phyloP scores from a whole-genome alignment of 2,888 invertebrate genomes.

The Latrodectus hesperus region DNA sequence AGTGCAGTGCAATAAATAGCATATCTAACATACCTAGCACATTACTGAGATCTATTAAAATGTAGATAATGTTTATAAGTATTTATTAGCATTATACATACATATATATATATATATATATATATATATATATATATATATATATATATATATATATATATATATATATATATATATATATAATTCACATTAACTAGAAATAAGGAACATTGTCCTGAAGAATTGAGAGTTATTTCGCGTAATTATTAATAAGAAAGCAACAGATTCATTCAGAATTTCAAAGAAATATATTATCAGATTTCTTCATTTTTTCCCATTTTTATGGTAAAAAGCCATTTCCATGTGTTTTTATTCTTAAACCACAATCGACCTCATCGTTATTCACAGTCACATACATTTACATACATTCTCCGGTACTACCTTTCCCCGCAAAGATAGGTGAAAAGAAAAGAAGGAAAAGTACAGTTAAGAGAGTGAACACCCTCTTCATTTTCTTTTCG shows the following conservation, averaged over 20 bases:
- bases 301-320: background rate
- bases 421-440: conserved; percentile 19
- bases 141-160: no score
- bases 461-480: conserved; percentile 31
- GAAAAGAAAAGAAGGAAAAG: conserved; percentile 1
- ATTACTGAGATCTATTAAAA: no score
- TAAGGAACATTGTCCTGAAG: no score
- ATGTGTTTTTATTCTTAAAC: conserved; percentile 11
- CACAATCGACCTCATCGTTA: conserved; percentile 47
- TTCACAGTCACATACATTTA: conserved; percentile 53
- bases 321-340: conserved; percentile 35
- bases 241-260: background rate
- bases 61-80: no score
- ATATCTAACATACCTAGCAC: no score
- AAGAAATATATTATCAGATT: background rate
- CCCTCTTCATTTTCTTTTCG: conserved; percentile 44
- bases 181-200: no score
- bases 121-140: no score
- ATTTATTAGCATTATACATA: no score
- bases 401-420: conserved; percentile 38
- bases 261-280: background rate
- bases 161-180: no score
- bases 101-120: no score
- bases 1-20: no score
- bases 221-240: no score